Conservation (phyloP, 1,140 invertebrate species). For the Orchestia grillus region DNA sequence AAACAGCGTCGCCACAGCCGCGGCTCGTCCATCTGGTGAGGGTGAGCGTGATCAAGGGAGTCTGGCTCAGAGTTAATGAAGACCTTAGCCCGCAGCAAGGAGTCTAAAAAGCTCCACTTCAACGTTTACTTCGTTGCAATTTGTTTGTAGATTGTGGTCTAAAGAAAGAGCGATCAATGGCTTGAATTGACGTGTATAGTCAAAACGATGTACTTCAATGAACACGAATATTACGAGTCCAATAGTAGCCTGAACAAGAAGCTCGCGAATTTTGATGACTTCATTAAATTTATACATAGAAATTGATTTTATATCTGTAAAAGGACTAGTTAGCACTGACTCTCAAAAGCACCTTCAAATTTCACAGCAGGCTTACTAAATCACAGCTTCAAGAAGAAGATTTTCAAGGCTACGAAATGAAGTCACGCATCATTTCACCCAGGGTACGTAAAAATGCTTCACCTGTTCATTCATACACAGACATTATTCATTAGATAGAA, state of each 20-base stretch:
- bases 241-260: neutral
- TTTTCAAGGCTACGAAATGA: too few species aligned
- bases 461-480: too few species aligned
- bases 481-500: too few species aligned
- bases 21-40: neutral
- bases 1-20: neutral
- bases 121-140: neutral
- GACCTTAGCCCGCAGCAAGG: neutral
- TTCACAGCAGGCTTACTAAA: neutral
- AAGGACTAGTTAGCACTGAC: too few species aligned
- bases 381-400: neutral
- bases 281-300: too few species aligned
- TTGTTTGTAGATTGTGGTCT: too few species aligned
- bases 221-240: neutral
- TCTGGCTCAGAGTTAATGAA: neutral
- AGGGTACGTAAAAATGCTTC: too few species aligned
- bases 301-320: too few species aligned
- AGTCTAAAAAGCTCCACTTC: neutral
- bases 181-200: neutral
- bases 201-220: neutral
- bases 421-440: too few species aligned
- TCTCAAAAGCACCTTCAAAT: neutral
- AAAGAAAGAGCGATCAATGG: too few species aligned
- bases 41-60: neutral
- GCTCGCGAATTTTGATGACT: neutral